Conservation (phyloP, 1,140 invertebrate genomes). For the Camponotus floridanus region DNA sequence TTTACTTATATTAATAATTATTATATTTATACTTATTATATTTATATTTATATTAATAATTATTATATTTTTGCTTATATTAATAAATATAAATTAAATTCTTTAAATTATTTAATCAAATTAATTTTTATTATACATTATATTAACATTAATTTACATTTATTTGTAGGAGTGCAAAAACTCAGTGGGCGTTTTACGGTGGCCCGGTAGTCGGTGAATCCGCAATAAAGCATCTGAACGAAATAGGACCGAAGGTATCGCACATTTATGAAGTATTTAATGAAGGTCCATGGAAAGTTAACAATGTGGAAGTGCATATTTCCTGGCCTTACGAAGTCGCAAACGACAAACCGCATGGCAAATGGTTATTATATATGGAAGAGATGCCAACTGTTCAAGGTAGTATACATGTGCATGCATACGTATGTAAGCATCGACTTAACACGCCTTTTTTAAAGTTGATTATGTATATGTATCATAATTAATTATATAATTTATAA, state of each 20-base stretch:
- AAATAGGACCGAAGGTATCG: constrained; percentile 93
- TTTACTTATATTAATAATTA: no score
- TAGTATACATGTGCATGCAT: constrained; percentile 70
- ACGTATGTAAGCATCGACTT: background rate
- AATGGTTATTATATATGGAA: constrained; percentile 97
- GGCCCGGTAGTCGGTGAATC: constrained; percentile 94
- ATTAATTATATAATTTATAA: no score
- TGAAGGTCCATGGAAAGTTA: constrained; percentile 94
- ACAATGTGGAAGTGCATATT: constrained; percentile 92
- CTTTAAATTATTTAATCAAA: no score
- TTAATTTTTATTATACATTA: constrained; percentile 15
- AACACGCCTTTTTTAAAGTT: background rate
- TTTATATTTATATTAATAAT: no score
- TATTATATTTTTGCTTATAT: no score
- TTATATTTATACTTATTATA: no score
- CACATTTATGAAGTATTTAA: constrained; percentile 96
- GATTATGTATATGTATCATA: no score
- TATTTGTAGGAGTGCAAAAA: constrained; percentile 84
- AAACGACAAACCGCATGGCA: constrained; percentile 91
- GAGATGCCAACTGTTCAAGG: constrained; percentile 91
- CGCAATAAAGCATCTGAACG: constrained; percentile 93
- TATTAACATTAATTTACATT: constrained; percentile 12
- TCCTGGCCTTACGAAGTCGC: constrained; percentile 96
- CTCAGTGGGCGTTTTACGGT: constrained; percentile 92
- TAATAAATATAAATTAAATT: no score